Evolutionary conservation across 2,888 invertebrate genomes (phyloP).

Genomic region (Lapara coniferarum): DNA sequence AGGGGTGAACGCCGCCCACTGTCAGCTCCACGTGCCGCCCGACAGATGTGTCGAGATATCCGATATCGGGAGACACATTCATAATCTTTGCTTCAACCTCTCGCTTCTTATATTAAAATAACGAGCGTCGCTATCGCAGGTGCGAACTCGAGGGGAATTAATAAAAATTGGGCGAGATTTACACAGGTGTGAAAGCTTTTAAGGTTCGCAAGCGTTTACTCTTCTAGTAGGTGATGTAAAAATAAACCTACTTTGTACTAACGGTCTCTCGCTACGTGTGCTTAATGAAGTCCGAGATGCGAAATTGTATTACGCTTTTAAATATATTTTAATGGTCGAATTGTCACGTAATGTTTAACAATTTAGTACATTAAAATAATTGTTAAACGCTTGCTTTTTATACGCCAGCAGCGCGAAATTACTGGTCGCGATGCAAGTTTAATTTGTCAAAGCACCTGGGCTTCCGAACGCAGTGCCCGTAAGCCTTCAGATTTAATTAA

Average conservation of each 20-base stretch:
- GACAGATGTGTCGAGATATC: conserved; percentile 82
- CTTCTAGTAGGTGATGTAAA: conserved; percentile 20
- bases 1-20: conserved; percentile 59
- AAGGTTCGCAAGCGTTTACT: conserved; percentile 21
- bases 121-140: conserved; percentile 66
- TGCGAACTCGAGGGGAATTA: conserved; percentile 68
- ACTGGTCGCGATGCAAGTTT: conserved; percentile 24
- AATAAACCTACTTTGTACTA: conserved; percentile 21
- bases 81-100: conserved; percentile 79
- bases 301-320: conserved; percentile 20
- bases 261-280: conserved; percentile 4
- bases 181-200: conserved; percentile 37
- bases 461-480: conserved; percentile 48
- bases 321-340: conserved; percentile 18
- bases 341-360: conserved; percentile 16
- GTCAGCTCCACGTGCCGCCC: conserved; percentile 77
- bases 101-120: conserved; percentile 79
- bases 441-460: conserved; percentile 34
- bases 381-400: conserved; percentile 22
- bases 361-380: conserved; percentile 25
- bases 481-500: conserved; percentile 71
- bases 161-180: conserved; percentile 56
- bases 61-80: conserved; percentile 82
- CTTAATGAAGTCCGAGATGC: conserved; percentile 23
- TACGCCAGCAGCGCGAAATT: conserved; percentile 12